Conservation (phyloP, 2,888 invertebrate species). For the Erebia ligea region DNA sequence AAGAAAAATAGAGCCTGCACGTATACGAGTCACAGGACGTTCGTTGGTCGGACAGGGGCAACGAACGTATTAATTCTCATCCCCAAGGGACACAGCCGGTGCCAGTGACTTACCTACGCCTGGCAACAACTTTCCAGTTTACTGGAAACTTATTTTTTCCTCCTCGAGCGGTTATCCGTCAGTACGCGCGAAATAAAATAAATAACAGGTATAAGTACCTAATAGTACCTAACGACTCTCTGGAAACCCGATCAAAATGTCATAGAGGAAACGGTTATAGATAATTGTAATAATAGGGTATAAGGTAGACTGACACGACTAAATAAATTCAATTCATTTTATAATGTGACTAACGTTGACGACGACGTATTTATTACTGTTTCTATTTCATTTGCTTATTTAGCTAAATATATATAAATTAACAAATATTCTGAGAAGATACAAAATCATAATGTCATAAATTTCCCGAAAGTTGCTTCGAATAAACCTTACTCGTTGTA, state of each 20-base stretch:
- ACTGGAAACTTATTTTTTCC: slow-evolving; percentile 41
- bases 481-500: background rate
- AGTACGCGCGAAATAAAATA: slow-evolving; percentile 39
- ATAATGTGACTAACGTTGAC: no score
- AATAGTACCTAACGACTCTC: slow-evolving; percentile 14
- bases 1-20: slow-evolving; percentile 37
- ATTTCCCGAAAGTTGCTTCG: background rate
- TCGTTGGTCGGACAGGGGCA: slow-evolving; percentile 49
- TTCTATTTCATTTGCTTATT: no score
- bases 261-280: background rate
- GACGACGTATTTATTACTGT: no score
- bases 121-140: slow-evolving; percentile 42
- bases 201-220: background rate
- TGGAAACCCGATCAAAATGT: slow-evolving; percentile 14
- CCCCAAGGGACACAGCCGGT: slow-evolving; percentile 46
- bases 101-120: slow-evolving; percentile 44
- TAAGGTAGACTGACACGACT: no score
- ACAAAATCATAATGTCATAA: no score
- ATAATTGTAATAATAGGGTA: background rate
- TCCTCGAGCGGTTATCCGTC: slow-evolving; percentile 47
- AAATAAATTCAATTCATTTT: no score
- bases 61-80: slow-evolving; percentile 66
- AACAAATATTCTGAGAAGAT: no score
- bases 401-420: no score
- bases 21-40: slow-evolving; percentile 37